These are phyloP conservation scores for Drosophila sordidula DNA, from an alignment of 2,888 invertebrate species.

Conservation along the genomic window DNA sequence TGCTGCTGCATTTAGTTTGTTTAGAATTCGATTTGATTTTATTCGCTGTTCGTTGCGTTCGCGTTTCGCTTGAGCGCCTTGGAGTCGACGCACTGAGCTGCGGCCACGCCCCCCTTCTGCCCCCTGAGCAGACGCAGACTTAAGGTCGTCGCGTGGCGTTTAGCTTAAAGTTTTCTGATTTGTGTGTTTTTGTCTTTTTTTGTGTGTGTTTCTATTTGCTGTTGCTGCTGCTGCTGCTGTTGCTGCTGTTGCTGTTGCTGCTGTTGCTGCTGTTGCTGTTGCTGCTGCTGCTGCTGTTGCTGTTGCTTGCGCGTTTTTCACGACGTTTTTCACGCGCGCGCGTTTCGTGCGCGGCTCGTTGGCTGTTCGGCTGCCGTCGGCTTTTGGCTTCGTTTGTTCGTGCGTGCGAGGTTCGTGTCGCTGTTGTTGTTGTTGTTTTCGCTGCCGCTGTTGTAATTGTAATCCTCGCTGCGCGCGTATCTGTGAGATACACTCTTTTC, in stretches of 20 bases:
- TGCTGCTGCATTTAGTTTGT: constrained; percentile 50
- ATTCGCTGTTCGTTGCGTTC: constrained; percentile 13
- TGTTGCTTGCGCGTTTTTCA: constrained; percentile 61
- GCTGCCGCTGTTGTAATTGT: constrained; percentile 69
- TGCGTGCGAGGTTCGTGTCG: constrained; percentile 48
- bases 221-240: constrained; percentile 25
- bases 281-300: constrained; percentile 28
- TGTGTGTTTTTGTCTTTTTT: constrained; percentile 5
- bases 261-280: constrained; percentile 27
- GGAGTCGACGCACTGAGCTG: constrained; percentile 69
- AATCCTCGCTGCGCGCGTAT: constrained; percentile 72
- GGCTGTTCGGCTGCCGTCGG: constrained; percentile 54
- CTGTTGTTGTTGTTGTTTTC: constrained; percentile 9
- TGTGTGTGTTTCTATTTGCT: constrained; percentile 11
- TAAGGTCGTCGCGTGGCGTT: constrained; percentile 78
- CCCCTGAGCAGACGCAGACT: constrained; percentile 55
- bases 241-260: constrained; percentile 23
- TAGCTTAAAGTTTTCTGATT: constrained; percentile 28
- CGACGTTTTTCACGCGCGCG: constrained; percentile 70
- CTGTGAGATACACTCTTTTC: constrained; percentile 60
- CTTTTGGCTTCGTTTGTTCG: constrained; percentile 38
- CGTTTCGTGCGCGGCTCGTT: constrained; percentile 52
- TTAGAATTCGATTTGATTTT: constrained; percentile 38
- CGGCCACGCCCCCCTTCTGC: constrained; percentile 63
- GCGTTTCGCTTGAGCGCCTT: constrained; percentile 76